Evolutionary conservation across 2,113 vertebrate genomes (phyloP), one percentile per base, ranked within the genome.

Genomic region (Rattus rattus): DNA sequence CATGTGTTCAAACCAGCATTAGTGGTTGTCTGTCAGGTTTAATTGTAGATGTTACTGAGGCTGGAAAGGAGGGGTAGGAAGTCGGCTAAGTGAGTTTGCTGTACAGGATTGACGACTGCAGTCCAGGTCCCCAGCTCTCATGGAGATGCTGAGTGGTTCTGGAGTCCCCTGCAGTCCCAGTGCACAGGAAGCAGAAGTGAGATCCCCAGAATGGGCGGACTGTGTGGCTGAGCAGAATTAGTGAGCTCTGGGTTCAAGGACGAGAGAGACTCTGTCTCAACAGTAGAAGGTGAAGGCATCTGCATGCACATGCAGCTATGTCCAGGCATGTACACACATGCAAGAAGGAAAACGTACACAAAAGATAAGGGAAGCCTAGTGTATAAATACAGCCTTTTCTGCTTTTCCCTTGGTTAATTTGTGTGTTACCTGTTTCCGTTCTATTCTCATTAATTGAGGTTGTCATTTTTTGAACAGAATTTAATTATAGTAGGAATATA

Each of bases 391-490:
- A 69, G 39, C 2, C 30, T n/a, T 47, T 83, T 30, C 20, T 73
- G 8, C 59, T 63, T 93, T 83, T 75, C 49, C 36, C 2, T 6
- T 54, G 28, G 28, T 83, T 83, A 70, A 52, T 84, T 65, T 72
- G 72, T 54, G 0, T 59, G 43, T 88, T 88, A 84, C 73, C 79
- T 88, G 4, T 76, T 83, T 81, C 14, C 19, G 49, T 81, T 90
- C 28, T 83, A 0, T 75, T 94, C 39, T 90, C 39, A 43, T 65
- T 94, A 73, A 86, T 90, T 77, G 33, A 93, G 49, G 73, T 85
- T 85, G n/a, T 69, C 47, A 70, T 49, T 94, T 94, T 96, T 92
- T 96, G 14, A 80, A 22, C 43, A 94, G 49, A 81, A 84, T 92
- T 95, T 92, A 96, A 72, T 97, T 85, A 59, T 69, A 92, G 70